Base-by-base conservation (phyloP, 2,797 vertebrate species). In the Gila robusta region DNA sequence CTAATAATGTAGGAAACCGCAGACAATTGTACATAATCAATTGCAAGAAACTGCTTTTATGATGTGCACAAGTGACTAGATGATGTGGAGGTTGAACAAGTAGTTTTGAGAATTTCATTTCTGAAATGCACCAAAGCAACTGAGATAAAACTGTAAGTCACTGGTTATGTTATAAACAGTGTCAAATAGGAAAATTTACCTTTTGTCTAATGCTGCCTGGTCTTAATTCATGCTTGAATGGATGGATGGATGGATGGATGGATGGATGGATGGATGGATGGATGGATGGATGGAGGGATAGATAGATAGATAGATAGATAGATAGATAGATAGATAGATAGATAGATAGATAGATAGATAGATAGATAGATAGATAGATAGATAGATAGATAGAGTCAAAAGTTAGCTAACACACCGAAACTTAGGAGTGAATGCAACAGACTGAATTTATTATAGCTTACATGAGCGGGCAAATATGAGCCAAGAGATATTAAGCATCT, bases 371-470 rank as follows among this genome's bases (percentile, higher is more conserved):
- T 6, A 52, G 49, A 52, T 6, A 52, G 49, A 52, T 2, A 19
- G 17, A 52, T 6, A 52, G 49, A 52, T 6, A 19, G 49, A 52
- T 16, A 6, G 49, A 52, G 54, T 49, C 70, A 64, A 74, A 83
- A 66, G 71, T 74, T 26, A 82, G n/a, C 54, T 73, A 47, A 83
- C 49, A 66, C 71, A 83, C 56, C 0, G 9, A 76, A 66, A 83
- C 82, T 49, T 83, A 9, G 26, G 44, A 41, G 9, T 89, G 3
- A 62, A 92, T 94, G 93, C 94, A 91, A 87, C 77, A 85, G 41
- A 90, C 35, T 66, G 35, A 67, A 52, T 95, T 95, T 95, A 94
- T 94, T 79, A 12, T 35, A 88, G 88, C 74, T 90, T 74, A 85
- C 84, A 83, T 44, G 49, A 89, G 21, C 83, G 86, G 88, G 87